Evolutionary conservation across 2,888 invertebrate genomes (phyloP).

Genomic region (Melipona bicolor): DNA sequence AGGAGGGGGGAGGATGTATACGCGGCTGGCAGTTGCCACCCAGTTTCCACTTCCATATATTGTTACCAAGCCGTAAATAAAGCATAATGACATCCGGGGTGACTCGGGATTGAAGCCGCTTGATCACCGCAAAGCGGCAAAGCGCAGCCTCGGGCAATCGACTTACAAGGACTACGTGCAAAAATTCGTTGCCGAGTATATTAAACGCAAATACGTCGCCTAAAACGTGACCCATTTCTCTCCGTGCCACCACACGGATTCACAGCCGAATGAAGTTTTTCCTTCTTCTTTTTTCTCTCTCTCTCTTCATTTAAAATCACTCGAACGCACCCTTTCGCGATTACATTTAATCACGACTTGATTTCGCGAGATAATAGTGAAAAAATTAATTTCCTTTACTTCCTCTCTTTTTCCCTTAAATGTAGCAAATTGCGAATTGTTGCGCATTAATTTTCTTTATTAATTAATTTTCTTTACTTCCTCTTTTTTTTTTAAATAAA

Average conservation of each 20-base stretch:
- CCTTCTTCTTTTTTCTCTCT: not conserved
- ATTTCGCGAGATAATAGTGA: not conserved
- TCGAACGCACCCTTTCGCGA: not conserved
- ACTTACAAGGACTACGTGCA: conserved; percentile 27
- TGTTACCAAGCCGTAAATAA: conserved; percentile 61
- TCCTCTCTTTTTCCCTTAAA: too few relatives aligned
- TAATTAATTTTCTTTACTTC: too few relatives aligned
- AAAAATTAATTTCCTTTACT: too few relatives aligned
- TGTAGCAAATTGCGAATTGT: too few relatives aligned
- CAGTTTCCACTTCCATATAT: conserved; percentile 55
- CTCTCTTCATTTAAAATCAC: not conserved
- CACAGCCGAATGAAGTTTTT: not conserved
- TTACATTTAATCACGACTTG: not conserved
- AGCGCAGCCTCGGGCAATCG: conserved; percentile 22
- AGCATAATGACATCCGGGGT: conserved; percentile 61
- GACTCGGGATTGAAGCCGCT: conserved; percentile 37
- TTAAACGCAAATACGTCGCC: conserved; percentile 29
- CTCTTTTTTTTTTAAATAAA: too few relatives aligned
- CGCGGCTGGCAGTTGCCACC: conserved; percentile 38
- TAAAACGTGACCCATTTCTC: conserved; percentile 26
- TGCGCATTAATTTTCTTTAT: too few relatives aligned
- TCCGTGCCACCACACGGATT: not conserved
- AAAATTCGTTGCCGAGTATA: conserved; percentile 23
- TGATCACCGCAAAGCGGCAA: conserved; percentile 34
- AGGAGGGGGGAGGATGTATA: not conserved